Conservation (phyloP, 2,888 invertebrate genomes). For the Hypercompe scribonia region DNA sequence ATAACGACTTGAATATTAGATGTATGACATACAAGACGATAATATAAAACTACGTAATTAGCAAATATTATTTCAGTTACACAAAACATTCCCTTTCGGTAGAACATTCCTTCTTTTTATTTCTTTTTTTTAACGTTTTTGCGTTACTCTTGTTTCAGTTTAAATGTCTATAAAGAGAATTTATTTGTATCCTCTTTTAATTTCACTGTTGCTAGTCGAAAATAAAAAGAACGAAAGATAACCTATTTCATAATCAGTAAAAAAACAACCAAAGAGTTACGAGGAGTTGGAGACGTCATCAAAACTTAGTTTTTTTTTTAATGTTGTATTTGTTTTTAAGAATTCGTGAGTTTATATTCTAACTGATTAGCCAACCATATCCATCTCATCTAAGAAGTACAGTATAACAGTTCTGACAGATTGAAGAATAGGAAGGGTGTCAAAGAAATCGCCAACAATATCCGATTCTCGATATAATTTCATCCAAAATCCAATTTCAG, state of each 20-base stretch:
- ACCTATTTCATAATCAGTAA: neutral
- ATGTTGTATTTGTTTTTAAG: too few species aligned
- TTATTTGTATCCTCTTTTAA: neutral
- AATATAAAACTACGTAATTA: neutral
- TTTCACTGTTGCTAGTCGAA: neutral
- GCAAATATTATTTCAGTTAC: neutral
- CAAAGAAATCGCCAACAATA: too few species aligned
- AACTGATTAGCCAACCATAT: neutral
- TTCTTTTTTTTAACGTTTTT: neutral
- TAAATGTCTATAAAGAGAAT: too few species aligned
- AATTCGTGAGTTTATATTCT: neutral
- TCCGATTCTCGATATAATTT: too few species aligned
- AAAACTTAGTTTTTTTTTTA: neutral
- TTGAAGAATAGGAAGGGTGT: too few species aligned
- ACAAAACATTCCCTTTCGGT: neutral
- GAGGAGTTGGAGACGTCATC: neutral
- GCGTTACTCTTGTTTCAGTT: neutral
- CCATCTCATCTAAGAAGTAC: too few species aligned
- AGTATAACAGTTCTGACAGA: too few species aligned
- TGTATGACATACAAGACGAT: neutral
- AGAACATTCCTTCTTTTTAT: neutral
- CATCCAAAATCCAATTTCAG: too few species aligned
- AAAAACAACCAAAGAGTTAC: neutral
- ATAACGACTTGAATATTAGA: neutral
- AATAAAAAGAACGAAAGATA: neutral